Base-by-base conservation (phyloP, 2,113 vertebrate species). In the Baryphthengus martii region DNA sequence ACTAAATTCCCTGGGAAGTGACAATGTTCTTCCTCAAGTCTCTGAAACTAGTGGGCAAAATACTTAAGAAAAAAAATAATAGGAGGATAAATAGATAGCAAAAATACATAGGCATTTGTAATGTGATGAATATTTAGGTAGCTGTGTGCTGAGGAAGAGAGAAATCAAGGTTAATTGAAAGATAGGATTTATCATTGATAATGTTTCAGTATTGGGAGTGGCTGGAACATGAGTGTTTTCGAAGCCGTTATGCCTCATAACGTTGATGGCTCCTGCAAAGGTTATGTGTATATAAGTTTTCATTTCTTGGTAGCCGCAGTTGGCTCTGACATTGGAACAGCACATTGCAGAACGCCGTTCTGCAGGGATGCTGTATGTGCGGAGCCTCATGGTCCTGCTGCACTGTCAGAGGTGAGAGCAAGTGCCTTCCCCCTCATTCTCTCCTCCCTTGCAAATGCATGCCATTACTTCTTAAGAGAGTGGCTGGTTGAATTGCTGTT, bases 141-240 rank as follows among this genome's bases (percentile, higher is more conserved):
- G 76, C 67, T 71, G 79, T 79, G 37, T 42, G 28, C n/a, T 29
- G 68, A 88, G 63, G 44, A 68, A 89, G 70, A 81, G 44, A 53
- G 77, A 83, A 82, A 61, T 86, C 72, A 74, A 96, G 88, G 93
- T 96, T 96, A 94, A 97, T 92, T 97, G 95, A 93, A 96, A 96
- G 93, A 95, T 95, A 95, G 82, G 83, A 96, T 98, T 98, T 98
- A 97, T 97, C 97, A 95, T 4, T 92, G 66, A 61, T 93, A 93
- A 89, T 95, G 61, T 95, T 96, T 98, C 93, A 84, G 84, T 73
- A 73, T 24, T 88, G 93, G 97, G 97, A 98, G 92, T 72, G 74
- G 93, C 93, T 94, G 88, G 87, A 86, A 85, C 44, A 89, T 85
- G 93, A 97, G 65, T 97, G 89, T 97, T 97, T 98, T 97, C 88